These are phyloP conservation scores for Ochropleura plecta DNA, from an alignment of 2,888 invertebrate species.

Conservation along the genomic window DNA sequence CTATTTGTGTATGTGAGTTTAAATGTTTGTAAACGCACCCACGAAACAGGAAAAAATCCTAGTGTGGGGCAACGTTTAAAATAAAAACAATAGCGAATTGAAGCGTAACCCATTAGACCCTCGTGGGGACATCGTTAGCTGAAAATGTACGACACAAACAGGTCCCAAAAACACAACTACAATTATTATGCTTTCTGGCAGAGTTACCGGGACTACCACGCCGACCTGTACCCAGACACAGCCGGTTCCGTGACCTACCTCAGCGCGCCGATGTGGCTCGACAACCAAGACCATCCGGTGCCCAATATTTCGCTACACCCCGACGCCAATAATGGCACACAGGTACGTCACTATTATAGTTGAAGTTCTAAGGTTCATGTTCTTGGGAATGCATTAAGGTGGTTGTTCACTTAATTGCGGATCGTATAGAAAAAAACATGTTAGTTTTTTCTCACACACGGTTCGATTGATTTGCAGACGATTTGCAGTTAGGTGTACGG, in stretches of 20 bases:
- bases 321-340: constrained; percentile 91
- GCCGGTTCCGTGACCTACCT: constrained; percentile 95
- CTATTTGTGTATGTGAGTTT: too few relatives aligned
- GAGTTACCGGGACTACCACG: constrained; percentile 98
- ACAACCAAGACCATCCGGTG: constrained; percentile 93
- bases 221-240: constrained; percentile 98
- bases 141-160: background rate
- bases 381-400: constrained; percentile 1
- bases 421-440: background rate
- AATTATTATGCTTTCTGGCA: constrained; percentile 72
- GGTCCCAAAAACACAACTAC: background rate
- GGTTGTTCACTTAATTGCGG: background rate
- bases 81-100: background rate
- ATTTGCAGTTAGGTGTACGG: constrained; percentile 33
- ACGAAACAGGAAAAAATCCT: too few relatives aligned
- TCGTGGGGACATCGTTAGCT: background rate
- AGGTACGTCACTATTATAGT: constrained; percentile 69
- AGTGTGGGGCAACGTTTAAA: too few relatives aligned
- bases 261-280: constrained; percentile 95
- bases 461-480: background rate
- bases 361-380: background rate
- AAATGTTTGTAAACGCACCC: too few relatives aligned
- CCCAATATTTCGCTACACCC: constrained; percentile 96
- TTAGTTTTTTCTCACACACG: background rate
- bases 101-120: background rate